phyloP scores from a whole-genome alignment of 2,113 vertebrate species.

The Paramisgurnus dabryanus region DNA sequence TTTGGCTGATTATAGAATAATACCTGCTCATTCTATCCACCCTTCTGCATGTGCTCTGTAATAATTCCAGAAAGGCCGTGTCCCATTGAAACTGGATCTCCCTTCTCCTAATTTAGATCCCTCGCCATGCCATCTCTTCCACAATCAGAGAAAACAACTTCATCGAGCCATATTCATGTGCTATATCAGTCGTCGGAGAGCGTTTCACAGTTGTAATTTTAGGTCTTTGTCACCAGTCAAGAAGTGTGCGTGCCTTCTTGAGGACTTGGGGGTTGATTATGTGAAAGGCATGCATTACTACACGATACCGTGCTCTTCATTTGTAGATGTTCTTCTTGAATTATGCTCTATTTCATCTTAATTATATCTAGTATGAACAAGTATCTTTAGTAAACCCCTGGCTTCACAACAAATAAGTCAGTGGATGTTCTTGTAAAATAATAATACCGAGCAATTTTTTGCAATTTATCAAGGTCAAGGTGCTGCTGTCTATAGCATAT shows the following conservation, averaged over 20 bases:
- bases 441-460: neutral
- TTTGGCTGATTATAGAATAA: constrained; percentile 39
- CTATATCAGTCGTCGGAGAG: neutral
- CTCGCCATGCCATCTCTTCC: neutral
- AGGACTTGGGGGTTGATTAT: neutral
- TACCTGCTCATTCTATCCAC: constrained; percentile 10
- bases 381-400: neutral
- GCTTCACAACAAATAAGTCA: neutral
- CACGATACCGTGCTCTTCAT: neutral
- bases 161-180: neutral
- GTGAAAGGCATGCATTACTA: constrained; percentile 15
- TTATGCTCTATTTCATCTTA: neutral
- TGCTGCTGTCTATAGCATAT: neutral
- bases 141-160: constrained; percentile 36
- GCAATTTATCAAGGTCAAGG: constrained; percentile 12
- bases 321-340: neutral
- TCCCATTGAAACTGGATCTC: constrained; percentile 20
- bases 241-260: neutral
- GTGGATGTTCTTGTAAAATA: constrained; percentile 29
- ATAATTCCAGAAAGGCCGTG: constrained; percentile 20
- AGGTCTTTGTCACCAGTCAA: constrained; percentile 20
- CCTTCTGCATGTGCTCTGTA: constrained; percentile 7
- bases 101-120: neutral
- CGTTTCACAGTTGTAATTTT: neutral
- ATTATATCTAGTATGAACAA: constrained; percentile 21